These are phyloP conservation scores for Hypocryptadius cinnamomeus DNA, from an alignment of 2,113 vertebrate species.

Conservation along the genomic window DNA sequence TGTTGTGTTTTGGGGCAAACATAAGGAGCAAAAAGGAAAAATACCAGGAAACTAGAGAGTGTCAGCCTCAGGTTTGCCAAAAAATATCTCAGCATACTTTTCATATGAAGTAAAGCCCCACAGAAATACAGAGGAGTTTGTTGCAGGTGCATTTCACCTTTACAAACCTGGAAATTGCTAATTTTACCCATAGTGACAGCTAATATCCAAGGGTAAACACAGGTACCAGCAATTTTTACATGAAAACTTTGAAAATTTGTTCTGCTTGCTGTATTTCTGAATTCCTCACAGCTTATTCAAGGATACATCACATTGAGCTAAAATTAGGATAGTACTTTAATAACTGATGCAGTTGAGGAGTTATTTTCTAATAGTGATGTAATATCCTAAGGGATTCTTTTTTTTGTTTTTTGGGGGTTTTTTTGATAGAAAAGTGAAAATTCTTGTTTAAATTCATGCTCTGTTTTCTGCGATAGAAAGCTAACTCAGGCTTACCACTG, in stretches of 20 bases:
- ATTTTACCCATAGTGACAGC: background rate
- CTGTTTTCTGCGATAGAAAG: slow-evolving; percentile 8
- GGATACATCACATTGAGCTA: background rate
- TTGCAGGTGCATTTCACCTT: background rate
- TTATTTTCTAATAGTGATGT: background rate
- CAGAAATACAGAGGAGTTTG: background rate
- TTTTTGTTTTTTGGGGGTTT: too few species aligned
- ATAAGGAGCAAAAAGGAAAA: background rate
- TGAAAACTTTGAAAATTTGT: background rate
- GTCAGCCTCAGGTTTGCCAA: background rate
- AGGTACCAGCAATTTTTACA: background rate
- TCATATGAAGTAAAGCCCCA: background rate
- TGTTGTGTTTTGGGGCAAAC: background rate
- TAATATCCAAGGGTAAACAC: background rate
- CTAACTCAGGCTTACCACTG: slow-evolving; percentile 17
- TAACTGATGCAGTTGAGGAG: background rate
- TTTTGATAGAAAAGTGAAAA: background rate
- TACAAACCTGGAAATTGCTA: background rate
- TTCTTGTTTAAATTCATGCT: slow-evolving; percentile 9
- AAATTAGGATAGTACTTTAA: background rate
- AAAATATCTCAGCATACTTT: background rate
- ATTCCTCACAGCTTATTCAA: background rate
- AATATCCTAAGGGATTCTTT: background rate
- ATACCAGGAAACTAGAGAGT: background rate
- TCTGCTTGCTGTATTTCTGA: background rate